Evolutionary conservation across 2,797 vertebrate species (phyloP).

Genomic region (Gallinago solitaria): DNA sequence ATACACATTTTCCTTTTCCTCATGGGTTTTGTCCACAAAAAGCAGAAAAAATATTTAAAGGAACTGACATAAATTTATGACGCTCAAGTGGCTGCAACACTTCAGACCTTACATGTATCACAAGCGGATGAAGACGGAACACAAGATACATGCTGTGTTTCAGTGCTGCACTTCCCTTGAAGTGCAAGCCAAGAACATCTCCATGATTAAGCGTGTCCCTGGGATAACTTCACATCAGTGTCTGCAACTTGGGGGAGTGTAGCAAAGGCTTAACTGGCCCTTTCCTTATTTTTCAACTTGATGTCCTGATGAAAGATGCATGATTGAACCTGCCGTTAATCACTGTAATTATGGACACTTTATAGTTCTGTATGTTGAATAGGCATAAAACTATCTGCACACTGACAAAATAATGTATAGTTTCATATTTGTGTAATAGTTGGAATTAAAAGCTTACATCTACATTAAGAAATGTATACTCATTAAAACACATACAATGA

Average conservation of each 20-base stretch:
- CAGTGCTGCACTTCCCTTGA: background rate
- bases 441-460: background rate
- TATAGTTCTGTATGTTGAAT: background rate
- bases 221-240: background rate
- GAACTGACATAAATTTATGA: background rate
- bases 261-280: background rate
- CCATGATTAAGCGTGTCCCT: background rate
- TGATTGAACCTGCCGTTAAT: background rate
- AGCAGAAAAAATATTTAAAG: background rate
- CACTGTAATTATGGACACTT: background rate
- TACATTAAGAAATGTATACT: background rate
- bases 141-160: accelerated
- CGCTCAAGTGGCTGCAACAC: background rate
- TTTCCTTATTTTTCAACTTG: background rate
- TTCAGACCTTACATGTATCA: background rate
- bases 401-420: background rate
- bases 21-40: background rate
- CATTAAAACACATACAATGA: background rate
- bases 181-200: background rate
- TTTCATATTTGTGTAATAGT: background rate
- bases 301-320: background rate
- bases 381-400: background rate
- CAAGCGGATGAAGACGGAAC: background rate
- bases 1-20: background rate
- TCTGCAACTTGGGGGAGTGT: accelerated